Percentiles rank a stretch among this genome's conserved stretches.
phyloP scores from a whole-genome alignment of 2,113 vertebrate genomes.

The Meleagris gallopavo region DNA sequence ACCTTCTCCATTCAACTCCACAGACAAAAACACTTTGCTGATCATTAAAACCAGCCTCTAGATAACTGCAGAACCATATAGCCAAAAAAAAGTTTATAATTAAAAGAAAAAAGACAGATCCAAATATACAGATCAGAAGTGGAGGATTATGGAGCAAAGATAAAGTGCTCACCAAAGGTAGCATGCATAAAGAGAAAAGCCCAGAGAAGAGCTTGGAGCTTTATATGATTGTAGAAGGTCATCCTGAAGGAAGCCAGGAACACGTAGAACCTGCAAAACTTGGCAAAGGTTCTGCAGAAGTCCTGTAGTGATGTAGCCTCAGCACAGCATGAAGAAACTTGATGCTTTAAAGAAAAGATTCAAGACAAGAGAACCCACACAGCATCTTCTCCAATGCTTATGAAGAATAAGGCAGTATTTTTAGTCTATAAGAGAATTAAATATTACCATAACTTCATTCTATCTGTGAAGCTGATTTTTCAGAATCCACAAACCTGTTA shows the following conservation, averaged over 20 bases:
- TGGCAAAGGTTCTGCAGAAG: background rate
- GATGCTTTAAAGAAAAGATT: background rate
- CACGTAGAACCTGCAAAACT: background rate
- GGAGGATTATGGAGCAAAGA: background rate
- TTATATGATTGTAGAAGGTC: background rate
- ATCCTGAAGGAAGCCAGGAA: background rate
- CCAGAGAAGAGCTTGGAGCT: background rate
- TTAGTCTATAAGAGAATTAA: background rate
- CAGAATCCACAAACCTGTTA: background rate
- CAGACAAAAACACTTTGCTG: background rate
- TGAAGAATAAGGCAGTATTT: background rate
- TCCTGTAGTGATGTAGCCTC: background rate
- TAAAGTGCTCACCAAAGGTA: background rate
- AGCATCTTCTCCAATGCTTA: background rate
- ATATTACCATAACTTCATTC: background rate
- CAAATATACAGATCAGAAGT: background rate
- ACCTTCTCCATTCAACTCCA: background rate
- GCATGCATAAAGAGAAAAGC: background rate
- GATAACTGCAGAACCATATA: background rate
- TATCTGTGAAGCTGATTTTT: background rate
- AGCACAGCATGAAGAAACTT: background rate
- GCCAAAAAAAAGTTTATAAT: background rate
- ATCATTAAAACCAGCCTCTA: background rate
- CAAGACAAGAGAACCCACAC: background rate
- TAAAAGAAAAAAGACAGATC: background rate